A percentile compares a stretch with the other conserved stretches of the same genome.
These are phyloP conservation scores for Drosophila bifasciata DNA, from an alignment of 1,140 invertebrate species.

Conservation along the genomic window DNA sequence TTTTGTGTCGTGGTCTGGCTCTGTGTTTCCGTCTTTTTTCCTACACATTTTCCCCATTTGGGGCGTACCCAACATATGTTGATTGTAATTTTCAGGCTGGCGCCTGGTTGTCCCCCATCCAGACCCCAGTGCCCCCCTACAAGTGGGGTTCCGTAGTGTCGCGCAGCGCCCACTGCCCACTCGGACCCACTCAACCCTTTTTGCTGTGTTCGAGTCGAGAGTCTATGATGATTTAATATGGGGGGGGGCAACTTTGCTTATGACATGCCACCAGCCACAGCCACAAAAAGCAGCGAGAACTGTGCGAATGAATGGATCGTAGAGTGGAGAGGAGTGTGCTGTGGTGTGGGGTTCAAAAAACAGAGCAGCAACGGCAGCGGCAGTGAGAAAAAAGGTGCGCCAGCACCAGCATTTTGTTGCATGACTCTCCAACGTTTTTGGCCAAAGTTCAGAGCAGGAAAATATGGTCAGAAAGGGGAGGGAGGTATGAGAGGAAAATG, in stretches of 20 bases:
- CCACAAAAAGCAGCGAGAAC: slow-evolving; percentile 50
- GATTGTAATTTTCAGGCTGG: slow-evolving; percentile 68
- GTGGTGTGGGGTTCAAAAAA: too few species aligned
- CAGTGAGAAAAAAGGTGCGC: slow-evolving; percentile 59
- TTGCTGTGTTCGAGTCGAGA: slow-evolving; percentile 28
- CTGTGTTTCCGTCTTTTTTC: too few species aligned
- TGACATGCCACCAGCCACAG: slow-evolving; percentile 34
- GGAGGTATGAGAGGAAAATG: slow-evolving; percentile 8
- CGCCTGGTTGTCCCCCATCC: slow-evolving; percentile 35
- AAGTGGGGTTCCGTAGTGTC: slow-evolving; percentile 7
- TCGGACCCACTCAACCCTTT: slow-evolving; percentile 61
- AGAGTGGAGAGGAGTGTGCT: neutral
- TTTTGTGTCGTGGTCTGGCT: slow-evolving; percentile 27
- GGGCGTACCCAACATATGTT: slow-evolving; percentile 66
- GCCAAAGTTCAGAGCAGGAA: slow-evolving; percentile 66
- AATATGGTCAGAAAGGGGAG: neutral
- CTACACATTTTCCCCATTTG: slow-evolving; percentile 33
- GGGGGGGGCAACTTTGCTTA: slow-evolving; percentile 45
- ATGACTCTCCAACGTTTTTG: slow-evolving; percentile 70
- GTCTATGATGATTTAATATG: slow-evolving; percentile 56
- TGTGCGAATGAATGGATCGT: slow-evolving; percentile 36
- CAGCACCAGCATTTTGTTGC: slow-evolving; percentile 64
- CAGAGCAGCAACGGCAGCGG: slow-evolving; percentile 39
- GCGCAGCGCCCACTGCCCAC: slow-evolving; percentile 29
- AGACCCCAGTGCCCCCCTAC: neutral